A percentile compares a stretch with the other conserved stretches of the same genome.
Evolutionary conservation across 2,888 invertebrate species (phyloP).

Genomic region (Adelognathus sp.): DNA sequence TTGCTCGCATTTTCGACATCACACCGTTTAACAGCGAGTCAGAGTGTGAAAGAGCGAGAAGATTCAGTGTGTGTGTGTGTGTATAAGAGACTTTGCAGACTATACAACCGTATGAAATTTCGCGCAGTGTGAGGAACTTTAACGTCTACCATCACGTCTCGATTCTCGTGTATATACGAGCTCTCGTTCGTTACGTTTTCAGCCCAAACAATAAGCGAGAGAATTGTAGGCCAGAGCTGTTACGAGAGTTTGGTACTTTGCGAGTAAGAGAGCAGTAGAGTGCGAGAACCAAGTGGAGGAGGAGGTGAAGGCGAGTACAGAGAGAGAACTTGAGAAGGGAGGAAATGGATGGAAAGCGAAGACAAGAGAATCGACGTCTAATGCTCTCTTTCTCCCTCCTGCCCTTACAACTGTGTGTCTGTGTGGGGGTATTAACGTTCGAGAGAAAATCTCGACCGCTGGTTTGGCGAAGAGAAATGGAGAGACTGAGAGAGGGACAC

Average conservation of each 20-base stretch:
- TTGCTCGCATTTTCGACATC: not conserved
- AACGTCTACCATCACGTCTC: slow-evolving; percentile 22
- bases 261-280: not conserved
- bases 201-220: slow-evolving; percentile 56
- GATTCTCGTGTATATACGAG: too few relatives aligned
- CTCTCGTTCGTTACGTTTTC: slow-evolving; percentile 54
- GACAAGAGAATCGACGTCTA: slow-evolving; percentile 55
- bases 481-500: not conserved
- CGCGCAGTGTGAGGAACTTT: slow-evolving; percentile 47
- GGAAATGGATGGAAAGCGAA: not conserved
- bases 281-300: too few relatives aligned
- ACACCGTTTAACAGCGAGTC: slow-evolving; percentile 1
- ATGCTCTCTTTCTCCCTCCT: slow-evolving; percentile 3
- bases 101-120: slow-evolving; percentile 48
- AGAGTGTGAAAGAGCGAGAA: too few relatives aligned
- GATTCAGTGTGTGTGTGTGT: too few relatives aligned
- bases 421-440: slow-evolving; percentile 44
- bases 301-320: not conserved
- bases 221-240: not conserved
- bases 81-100: slow-evolving; percentile 7
- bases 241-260: slow-evolving; percentile 7
- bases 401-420: too few relatives aligned
- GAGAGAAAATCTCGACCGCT: slow-evolving; percentile 52
- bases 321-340: slow-evolving; percentile 1
- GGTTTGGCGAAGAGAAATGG: not conserved